These are phyloP conservation scores for Phoebastria nigripes DNA, from an alignment of 2,797 vertebrate species.

Conservation along the genomic window DNA sequence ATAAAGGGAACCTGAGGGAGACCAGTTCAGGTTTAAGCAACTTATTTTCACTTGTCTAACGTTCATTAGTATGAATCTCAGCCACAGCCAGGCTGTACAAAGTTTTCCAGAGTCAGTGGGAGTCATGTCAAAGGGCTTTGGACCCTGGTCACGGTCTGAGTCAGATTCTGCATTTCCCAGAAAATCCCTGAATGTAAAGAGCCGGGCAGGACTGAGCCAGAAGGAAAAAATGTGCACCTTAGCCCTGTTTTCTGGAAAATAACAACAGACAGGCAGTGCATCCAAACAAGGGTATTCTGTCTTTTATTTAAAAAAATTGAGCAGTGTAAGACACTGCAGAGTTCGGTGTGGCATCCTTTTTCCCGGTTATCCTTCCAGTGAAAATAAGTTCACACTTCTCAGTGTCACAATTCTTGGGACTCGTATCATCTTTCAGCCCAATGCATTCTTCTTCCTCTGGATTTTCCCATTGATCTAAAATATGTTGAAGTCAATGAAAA, in stretches of 20 bases:
- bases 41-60: background rate
- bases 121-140: background rate
- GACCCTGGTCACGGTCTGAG: background rate
- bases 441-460: background rate
- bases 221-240: background rate
- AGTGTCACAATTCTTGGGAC: background rate
- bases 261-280: background rate
- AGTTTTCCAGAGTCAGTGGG: background rate
- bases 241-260: background rate
- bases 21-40: background rate
- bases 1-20: background rate
- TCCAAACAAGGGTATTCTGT: background rate
- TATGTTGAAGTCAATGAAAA: background rate
- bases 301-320: background rate
- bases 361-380: background rate
- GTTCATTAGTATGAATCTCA: background rate
- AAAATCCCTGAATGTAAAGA: background rate
- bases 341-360: background rate
- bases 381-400: background rate
- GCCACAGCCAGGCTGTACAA: background rate
- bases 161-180: background rate
- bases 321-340: background rate
- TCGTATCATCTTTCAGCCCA: background rate
- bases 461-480: constrained; percentile 17
- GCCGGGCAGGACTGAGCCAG: background rate